These are phyloP conservation scores for Salarias fasciatus DNA, from an alignment of 2,797 vertebrate species.

Conservation along the genomic window DNA sequence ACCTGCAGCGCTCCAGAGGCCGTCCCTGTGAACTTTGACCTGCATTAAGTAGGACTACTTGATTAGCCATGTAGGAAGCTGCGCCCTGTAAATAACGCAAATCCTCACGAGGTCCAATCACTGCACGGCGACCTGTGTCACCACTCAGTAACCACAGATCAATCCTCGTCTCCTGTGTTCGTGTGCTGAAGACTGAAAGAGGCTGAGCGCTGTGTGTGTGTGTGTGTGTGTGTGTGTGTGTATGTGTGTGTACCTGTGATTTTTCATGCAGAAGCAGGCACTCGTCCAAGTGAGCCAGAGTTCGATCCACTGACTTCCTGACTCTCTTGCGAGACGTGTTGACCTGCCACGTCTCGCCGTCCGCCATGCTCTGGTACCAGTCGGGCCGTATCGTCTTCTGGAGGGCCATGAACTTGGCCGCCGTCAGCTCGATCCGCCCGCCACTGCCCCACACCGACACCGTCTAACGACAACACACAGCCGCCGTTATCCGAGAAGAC, in stretches of 20 bases:
- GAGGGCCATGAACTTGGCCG: constrained; percentile 90
- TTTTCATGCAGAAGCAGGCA: constrained; percentile 88
- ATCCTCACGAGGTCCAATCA: constrained; percentile 39
- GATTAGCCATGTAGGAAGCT: constrained; percentile 19
- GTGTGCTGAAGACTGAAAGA: too few relatives aligned
- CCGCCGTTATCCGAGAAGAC: not conserved
- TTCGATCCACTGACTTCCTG: constrained; percentile 93
- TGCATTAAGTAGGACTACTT: constrained; percentile 7
- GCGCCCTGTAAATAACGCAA: constrained; percentile 28
- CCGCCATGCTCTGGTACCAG: constrained; percentile 95
- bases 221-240: not conserved
- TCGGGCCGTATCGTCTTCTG: constrained; percentile 89
- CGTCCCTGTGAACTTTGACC: too few relatives aligned
- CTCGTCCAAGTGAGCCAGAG: constrained; percentile 89
- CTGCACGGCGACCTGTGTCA: constrained; percentile 5
- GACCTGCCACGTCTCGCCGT: constrained; percentile 88
- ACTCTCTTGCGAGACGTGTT: constrained; percentile 87
- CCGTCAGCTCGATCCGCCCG: constrained; percentile 91
- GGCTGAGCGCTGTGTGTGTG: too few relatives aligned
- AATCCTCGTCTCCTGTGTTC: constrained; percentile 17
- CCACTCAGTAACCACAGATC: constrained; percentile 30
- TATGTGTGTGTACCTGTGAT: constrained; percentile 81
- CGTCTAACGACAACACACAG: constrained; percentile 73
- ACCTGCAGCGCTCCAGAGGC: too few relatives aligned
- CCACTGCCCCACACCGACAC: constrained; percentile 94